Evolutionary conservation across 2,797 vertebrate genomes (phyloP).

Genomic region (Cheirogaleus major): DNA sequence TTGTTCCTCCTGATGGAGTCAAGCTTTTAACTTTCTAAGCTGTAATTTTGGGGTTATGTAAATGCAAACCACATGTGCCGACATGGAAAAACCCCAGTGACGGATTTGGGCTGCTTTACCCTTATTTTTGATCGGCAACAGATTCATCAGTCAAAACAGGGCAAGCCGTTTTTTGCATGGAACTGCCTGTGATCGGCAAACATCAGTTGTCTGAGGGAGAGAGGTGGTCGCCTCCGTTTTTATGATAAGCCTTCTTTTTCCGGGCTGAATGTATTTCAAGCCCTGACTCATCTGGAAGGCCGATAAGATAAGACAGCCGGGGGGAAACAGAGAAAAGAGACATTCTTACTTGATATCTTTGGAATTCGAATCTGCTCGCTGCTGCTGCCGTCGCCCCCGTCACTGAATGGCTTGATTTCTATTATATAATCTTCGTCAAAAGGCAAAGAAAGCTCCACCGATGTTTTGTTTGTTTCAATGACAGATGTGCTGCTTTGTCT

Average conservation of each 20-base stretch:
- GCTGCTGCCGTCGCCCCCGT: conserved; percentile 97
- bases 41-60: background rate
- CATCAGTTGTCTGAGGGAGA: background rate
- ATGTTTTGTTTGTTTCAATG: conserved; percentile 97
- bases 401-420: conserved; percentile 96
- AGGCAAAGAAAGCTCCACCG: conserved; percentile 95
- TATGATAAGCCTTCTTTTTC: background rate
- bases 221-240: background rate
- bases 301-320: background rate
- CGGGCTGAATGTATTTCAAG: background rate
- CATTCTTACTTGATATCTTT: conserved; percentile 88
- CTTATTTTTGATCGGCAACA: background rate
- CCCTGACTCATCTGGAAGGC: background rate
- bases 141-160: background rate
- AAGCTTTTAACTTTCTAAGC: background rate
- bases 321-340: background rate
- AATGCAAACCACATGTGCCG: background rate
- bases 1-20: background rate
- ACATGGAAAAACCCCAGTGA: background rate
- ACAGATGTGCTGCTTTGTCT: conserved; percentile 92
- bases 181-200: background rate
- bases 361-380: conserved; percentile 97
- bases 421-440: conserved; percentile 96
- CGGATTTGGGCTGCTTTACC: background rate
- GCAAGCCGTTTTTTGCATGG: background rate